phyloP scores from a whole-genome alignment of 2,113 vertebrate genomes.

The Meleagris gallopavo region DNA sequence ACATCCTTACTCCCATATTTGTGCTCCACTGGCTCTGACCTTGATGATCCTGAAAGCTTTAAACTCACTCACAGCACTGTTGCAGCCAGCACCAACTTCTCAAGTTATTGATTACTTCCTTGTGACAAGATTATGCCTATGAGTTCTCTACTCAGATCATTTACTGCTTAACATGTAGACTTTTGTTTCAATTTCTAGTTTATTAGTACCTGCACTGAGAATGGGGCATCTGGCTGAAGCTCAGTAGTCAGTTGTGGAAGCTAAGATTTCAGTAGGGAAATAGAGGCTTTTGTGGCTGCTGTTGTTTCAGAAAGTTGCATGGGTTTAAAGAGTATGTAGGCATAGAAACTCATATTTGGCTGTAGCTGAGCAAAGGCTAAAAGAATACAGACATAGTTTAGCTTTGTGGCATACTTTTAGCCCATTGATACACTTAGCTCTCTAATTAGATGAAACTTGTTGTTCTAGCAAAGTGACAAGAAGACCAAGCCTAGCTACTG shows the following conservation, averaged over 20 bases:
- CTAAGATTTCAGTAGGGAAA: neutral
- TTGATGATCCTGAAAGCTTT: neutral
- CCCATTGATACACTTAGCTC: neutral
- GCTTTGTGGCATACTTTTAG: neutral
- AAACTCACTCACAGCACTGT: neutral
- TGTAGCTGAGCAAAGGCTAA: neutral
- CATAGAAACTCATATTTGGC: neutral
- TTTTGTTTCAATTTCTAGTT: neutral
- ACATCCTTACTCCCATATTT: neutral
- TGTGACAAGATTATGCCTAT: neutral
- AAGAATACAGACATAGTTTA: neutral
- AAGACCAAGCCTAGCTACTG: neutral
- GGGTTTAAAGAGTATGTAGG: neutral
- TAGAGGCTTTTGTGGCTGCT: neutral
- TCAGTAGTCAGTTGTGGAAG: neutral
- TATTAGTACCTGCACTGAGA: neutral
- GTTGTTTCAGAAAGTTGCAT: neutral
- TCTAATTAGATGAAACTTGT: neutral
- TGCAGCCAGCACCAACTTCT: neutral
- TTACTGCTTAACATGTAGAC: neutral
- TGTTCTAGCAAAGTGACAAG: neutral
- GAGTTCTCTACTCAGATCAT: neutral
- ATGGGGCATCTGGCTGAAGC: neutral
- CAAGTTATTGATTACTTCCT: neutral
- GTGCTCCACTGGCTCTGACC: neutral